Evolutionary conservation across 2,888 invertebrate species (phyloP).

Genomic region (Oxyteleia sp.): DNA sequence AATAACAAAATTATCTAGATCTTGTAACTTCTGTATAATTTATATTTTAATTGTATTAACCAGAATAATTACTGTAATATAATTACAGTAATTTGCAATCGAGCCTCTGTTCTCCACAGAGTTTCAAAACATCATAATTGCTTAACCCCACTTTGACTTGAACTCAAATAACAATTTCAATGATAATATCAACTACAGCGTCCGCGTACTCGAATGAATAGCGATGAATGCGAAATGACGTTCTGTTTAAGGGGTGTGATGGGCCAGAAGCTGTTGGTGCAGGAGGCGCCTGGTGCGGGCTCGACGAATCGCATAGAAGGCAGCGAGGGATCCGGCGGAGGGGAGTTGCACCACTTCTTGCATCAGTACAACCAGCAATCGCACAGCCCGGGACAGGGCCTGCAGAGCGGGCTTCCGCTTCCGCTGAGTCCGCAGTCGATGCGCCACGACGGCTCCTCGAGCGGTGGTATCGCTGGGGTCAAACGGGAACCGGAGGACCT

Average conservation of each 20-base stretch:
- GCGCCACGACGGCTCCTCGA: slow-evolving; percentile 83
- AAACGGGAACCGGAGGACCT: slow-evolving; percentile 95
- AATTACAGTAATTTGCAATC: too few species aligned
- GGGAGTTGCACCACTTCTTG: slow-evolving; percentile 86
- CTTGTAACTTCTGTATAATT: too few species aligned
- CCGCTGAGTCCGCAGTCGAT: slow-evolving; percentile 86
- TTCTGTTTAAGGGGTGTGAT: slow-evolving; percentile 85
- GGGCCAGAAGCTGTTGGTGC: slow-evolving; percentile 87
- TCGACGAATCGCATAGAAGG: slow-evolving; percentile 85
- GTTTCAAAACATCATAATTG: neutral
- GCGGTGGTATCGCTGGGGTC: slow-evolving; percentile 88
- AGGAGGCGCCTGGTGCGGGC: slow-evolving; percentile 84
- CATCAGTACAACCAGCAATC: slow-evolving; percentile 87
- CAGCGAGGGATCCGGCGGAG: slow-evolving; percentile 88
- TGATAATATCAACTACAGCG: slow-evolving; percentile 10
- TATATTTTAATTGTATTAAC: too few species aligned
- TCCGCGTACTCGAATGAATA: slow-evolving; percentile 53
- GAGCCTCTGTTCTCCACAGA: too few species aligned
- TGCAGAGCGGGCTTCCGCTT: slow-evolving; percentile 87
- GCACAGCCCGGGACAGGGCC: slow-evolving; percentile 88
- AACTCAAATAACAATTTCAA: slow-evolving; percentile 20
- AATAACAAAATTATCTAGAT: too few species aligned
- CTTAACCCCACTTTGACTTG: slow-evolving; percentile 2
- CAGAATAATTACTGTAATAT: too few species aligned
- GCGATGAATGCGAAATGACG: slow-evolving; percentile 48